A percentile compares a stretch with the other conserved stretches of the same genome.
Evolutionary conservation across 1,140 invertebrate species (phyloP).

Genomic region (Choristoneura fumiferana): DNA sequence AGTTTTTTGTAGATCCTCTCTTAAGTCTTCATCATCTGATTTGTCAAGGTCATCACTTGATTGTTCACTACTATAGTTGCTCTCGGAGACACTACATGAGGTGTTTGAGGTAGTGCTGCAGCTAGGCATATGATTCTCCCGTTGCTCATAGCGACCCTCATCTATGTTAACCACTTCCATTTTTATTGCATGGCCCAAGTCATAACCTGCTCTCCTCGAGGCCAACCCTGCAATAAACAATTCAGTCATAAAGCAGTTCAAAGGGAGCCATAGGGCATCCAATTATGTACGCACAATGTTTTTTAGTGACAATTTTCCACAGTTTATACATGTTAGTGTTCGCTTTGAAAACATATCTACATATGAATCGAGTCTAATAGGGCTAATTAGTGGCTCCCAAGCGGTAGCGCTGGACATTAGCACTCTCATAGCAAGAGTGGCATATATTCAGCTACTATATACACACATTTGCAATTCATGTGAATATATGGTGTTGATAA

Average conservation of each 20-base stretch:
- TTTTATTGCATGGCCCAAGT: constrained; percentile 69
- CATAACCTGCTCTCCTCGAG: constrained; percentile 54
- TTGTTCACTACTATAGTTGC: constrained; percentile 46
- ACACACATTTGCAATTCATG: neutral
- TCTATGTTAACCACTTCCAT: constrained; percentile 66
- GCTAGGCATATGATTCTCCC: constrained; percentile 48
- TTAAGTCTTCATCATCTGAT: constrained; percentile 62
- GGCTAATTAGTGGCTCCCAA: constrained; percentile 47
- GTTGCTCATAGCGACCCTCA: constrained; percentile 62
- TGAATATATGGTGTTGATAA: neutral
- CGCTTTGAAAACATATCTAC: constrained; percentile 37
- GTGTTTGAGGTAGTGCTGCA: constrained; percentile 60
- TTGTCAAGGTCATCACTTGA: constrained; percentile 59
- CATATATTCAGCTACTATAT: too few relatives aligned
- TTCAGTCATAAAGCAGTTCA: constrained; percentile 21
- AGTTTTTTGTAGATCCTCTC: constrained; percentile 65
- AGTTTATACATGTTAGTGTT: constrained; percentile 53
- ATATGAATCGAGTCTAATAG: constrained; percentile 56
- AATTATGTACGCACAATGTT: constrained; percentile 47
- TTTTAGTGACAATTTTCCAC: constrained; percentile 54
- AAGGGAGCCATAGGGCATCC: neutral
- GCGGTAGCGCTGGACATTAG: constrained; percentile 48
- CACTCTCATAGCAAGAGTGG: constrained; percentile 41
- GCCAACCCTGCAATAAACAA: constrained; percentile 59
- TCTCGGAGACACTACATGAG: constrained; percentile 56